These are phyloP conservation scores for Irena cyanogastra DNA, from an alignment of 2,113 vertebrate species.

Conservation along the genomic window DNA sequence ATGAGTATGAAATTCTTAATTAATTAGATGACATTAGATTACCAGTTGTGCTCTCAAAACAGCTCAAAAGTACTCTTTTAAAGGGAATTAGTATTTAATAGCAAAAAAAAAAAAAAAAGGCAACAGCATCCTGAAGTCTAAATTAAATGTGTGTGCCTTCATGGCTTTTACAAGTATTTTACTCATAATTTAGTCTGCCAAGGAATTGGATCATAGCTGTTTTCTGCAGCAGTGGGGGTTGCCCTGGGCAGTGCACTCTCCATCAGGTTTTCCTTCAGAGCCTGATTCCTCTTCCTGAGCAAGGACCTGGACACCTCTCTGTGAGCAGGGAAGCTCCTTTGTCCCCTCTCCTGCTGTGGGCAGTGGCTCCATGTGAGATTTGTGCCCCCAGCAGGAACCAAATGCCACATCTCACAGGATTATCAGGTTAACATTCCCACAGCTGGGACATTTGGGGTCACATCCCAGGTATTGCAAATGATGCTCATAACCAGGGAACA, in stretches of 20 bases:
- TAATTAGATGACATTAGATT: slow-evolving; percentile 37
- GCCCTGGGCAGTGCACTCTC: background rate
- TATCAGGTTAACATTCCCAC: background rate
- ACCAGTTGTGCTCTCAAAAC: slow-evolving; percentile 21
- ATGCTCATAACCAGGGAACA: rapidly evolving
- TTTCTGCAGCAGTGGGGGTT: background rate
- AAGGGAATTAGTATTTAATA: slow-evolving; percentile 39
- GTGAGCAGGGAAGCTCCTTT: background rate
- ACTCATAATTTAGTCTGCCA: background rate
- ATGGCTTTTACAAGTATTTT: background rate
- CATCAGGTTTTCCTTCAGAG: background rate
- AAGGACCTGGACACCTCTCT: background rate
- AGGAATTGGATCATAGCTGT: background rate
- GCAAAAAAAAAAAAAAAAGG: background rate
- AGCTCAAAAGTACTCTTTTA: slow-evolving; percentile 37
- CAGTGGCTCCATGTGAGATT: background rate
- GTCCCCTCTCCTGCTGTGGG: rapidly evolving
- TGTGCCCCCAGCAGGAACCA: background rate
- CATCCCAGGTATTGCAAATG: background rate
- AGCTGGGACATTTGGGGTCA: background rate
- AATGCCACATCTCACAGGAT: background rate
- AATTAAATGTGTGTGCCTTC: slow-evolving; percentile 15
- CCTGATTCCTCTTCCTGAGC: background rate
- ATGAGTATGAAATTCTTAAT: slow-evolving; percentile 35
- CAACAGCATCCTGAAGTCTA: slow-evolving; percentile 6